Evolutionary conservation across 2,888 invertebrate genomes (phyloP), one percentile per base, ranked within the genome.

Genomic region (Netelia inedita): DNA sequence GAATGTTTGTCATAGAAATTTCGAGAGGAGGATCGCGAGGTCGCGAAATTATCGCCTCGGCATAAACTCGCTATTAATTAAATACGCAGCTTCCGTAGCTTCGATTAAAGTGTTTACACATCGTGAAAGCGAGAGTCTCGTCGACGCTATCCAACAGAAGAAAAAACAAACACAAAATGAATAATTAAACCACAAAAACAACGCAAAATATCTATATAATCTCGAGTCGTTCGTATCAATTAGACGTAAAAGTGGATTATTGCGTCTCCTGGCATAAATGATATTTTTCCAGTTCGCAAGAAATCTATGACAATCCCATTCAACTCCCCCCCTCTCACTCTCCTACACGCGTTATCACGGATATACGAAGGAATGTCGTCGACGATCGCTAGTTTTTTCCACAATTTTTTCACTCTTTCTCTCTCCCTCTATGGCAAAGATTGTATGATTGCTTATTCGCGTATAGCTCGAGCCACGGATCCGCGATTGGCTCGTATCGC

Each of bases 291-390:
- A 11, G 16, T 11, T 1, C 2, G 46, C 55, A 57, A 55, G 55
- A 50, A 79, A 65, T 57, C 53, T 11, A 14, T 16, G 74, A 65
- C 55, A 69, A 79, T 74, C 50, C 69, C 16, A 35, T 57, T 23
- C 57, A 28, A 61, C 66, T 55, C 72, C 3, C 2, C 1, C 16
- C 6, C 46, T 46, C 46, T 35, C 41, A 65, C 8, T 74, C 53
- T 75, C 59, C 50, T 41, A 72, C 59, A 72, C 35, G 68, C 43
- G 61, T 81, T 84, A 81, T 76, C 71, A 71, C 65, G 71, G 63
- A 78, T 71, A n/a, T 73, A 61, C 35, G 74, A 16, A 74, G 81
- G 80, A 86, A 86, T 86, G 83, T 46, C 79, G 79, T 71, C 59
- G 72, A 66, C 68, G 76, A 76, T 76, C 66, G 35, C 23, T 28